A percentile compares a stretch with the other conserved stretches of the same genome.
Evolutionary conservation across 23 tunicate species (phyloP).

Genomic region (Ciona savignyi): DNA sequence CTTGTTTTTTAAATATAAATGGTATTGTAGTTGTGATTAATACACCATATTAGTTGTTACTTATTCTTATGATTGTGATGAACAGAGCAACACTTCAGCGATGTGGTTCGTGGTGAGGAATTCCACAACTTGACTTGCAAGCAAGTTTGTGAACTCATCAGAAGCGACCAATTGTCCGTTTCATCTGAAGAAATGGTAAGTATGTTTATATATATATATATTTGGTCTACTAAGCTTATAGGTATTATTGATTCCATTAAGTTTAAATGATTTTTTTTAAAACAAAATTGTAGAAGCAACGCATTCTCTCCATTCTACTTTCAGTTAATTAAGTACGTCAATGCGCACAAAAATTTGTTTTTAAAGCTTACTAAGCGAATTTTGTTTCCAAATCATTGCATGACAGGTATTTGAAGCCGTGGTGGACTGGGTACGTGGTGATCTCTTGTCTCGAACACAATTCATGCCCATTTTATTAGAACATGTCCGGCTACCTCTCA

Average conservation of each 20-base stretch:
- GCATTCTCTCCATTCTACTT: too few relatives aligned
- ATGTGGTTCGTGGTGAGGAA: conserved; percentile 97
- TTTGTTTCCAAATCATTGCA: background rate
- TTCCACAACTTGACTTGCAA: conserved; percentile 67
- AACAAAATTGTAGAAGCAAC: too few relatives aligned
- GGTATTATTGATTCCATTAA: too few relatives aligned
- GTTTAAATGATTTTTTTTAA: too few relatives aligned
- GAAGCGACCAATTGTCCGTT: conserved; percentile 89
- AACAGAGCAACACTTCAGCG: conserved; percentile 93
- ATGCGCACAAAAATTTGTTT: background rate
- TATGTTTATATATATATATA: background rate
- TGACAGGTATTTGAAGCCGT: conserved; percentile 95
- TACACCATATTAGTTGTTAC: too few relatives aligned
- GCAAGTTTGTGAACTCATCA: conserved; percentile 88
- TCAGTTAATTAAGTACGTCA: too few relatives aligned
- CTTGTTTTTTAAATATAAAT: too few relatives aligned
- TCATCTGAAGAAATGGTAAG: conserved; percentile 94
- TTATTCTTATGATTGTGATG: too few relatives aligned
- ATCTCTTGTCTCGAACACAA: conserved; percentile 37
- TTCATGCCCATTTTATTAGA: conserved; percentile 64
- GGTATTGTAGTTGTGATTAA: too few relatives aligned
- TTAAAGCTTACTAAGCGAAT: background rate
- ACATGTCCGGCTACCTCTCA: conserved; percentile 92
- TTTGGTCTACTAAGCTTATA: background rate
- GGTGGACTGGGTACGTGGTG: conserved; percentile 85